Conservation (phyloP, 2,888 invertebrate genomes). For the Drosophila rellima region DNA sequence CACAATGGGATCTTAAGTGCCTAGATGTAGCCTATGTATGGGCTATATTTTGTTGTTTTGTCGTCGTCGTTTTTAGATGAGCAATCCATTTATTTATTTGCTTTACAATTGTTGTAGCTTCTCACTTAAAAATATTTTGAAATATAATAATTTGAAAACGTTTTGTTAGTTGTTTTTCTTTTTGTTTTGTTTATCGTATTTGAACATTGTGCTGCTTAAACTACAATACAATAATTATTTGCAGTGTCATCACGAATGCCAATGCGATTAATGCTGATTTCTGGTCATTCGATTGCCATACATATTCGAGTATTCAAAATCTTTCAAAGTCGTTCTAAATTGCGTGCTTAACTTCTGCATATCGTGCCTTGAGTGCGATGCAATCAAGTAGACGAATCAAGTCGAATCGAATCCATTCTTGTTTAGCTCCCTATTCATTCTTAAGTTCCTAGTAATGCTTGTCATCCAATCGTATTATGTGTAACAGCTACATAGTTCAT, state of each 20-base stretch:
- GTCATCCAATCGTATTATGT: constrained; percentile 41
- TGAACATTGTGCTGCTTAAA: constrained; percentile 56
- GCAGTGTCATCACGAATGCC: constrained; percentile 54
- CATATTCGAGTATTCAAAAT: constrained; percentile 72
- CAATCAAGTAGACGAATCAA: constrained; percentile 28
- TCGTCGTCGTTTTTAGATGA: constrained; percentile 38
- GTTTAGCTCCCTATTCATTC: constrained; percentile 38
- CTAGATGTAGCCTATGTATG: constrained; percentile 38
- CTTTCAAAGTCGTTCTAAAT: constrained; percentile 50
- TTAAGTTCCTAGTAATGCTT: constrained; percentile 81
- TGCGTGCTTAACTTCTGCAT: constrained; percentile 15
- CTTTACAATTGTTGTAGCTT: constrained; percentile 50
- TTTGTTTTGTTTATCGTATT: constrained; percentile 42
- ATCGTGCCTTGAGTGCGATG: constrained; percentile 36
- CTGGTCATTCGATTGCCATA: constrained; percentile 11
- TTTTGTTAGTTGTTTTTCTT: constrained; percentile 14
- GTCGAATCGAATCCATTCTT: constrained; percentile 26
- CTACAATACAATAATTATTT: constrained; percentile 48
- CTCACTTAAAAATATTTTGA: constrained; percentile 57
- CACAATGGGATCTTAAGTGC: constrained; percentile 48
- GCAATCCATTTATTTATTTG: constrained; percentile 36
- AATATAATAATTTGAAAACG: constrained; percentile 68
- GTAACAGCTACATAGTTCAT: constrained; percentile 47
- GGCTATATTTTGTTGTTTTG: constrained; percentile 34
- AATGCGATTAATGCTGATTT: constrained; percentile 33